A percentile compares a stretch with the other conserved stretches of the same genome.
Conservation (phyloP, 2,888 invertebrate species). For the Brenthis hecate region DNA sequence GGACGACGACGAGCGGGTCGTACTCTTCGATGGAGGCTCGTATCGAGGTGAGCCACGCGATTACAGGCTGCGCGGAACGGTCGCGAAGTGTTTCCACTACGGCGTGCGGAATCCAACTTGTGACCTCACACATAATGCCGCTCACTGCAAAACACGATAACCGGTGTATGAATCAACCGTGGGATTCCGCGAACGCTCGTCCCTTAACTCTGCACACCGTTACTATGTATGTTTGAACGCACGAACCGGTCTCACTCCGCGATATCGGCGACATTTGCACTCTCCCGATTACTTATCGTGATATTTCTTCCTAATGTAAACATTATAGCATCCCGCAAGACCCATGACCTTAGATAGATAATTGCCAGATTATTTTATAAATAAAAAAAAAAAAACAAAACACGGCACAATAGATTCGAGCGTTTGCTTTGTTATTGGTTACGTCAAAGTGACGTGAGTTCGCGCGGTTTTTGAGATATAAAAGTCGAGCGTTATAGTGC, state of each 20-base stretch:
- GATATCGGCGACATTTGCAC: constrained; percentile 71
- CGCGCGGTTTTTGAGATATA: constrained; percentile 62
- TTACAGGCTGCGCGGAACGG: constrained; percentile 62
- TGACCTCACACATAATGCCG: constrained; percentile 68
- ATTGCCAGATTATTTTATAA: constrained; percentile 38
- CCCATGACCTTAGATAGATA: constrained; percentile 61
- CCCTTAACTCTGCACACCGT: constrained; percentile 50
- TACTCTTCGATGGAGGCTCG: constrained; percentile 72
- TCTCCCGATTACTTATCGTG: constrained; percentile 72
- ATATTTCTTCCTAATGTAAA: constrained; percentile 64
- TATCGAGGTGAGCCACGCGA: constrained; percentile 71
- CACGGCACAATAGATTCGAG: constrained; percentile 17
- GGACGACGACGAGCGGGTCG: constrained; percentile 65
- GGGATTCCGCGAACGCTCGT: constrained; percentile 72
- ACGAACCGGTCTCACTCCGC: constrained; percentile 39
- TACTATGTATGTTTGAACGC: constrained; percentile 42
- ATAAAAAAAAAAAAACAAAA: constrained; percentile 23
- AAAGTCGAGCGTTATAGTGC: constrained; percentile 53
- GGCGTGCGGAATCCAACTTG: constrained; percentile 79
- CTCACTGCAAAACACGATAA: constrained; percentile 64
- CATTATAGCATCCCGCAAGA: constrained; percentile 49
- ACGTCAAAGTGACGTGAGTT: constrained; percentile 46
- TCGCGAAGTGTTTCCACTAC: constrained; percentile 73
- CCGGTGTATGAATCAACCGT: constrained; percentile 78
- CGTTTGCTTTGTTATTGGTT: constrained; percentile 31